These are phyloP conservation scores for Umimayanthus chanpuru DNA, from an alignment of 92 coral and sea anemone species.

Conservation along the genomic window DNA sequence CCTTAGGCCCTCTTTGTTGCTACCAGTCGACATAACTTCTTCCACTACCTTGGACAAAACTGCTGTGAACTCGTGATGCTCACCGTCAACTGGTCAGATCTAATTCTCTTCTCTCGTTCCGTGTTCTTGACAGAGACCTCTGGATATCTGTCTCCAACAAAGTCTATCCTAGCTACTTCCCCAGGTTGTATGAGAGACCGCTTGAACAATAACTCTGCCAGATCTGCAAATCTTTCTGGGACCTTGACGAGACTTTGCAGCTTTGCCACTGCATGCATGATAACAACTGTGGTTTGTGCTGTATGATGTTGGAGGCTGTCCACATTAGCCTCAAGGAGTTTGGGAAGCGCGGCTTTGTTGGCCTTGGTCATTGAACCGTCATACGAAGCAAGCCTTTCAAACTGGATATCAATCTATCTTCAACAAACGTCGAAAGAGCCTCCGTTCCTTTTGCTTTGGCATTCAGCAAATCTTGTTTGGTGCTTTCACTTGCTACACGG, in stretches of 20 bases:
- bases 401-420: slow-evolving; percentile 44
- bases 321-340: slow-evolving; percentile 62
- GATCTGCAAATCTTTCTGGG: slow-evolving; percentile 53
- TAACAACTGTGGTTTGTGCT: slow-evolving; percentile 54
- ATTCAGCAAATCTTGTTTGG: slow-evolving; percentile 53
- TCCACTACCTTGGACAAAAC: slow-evolving; percentile 51
- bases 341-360: slow-evolving; percentile 61
- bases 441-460: slow-evolving; percentile 52
- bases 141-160: slow-evolving; percentile 66
- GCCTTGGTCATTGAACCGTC: slow-evolving; percentile 65
- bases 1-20: slow-evolving; percentile 39
- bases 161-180: slow-evolving; percentile 53
- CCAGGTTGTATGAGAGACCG: slow-evolving; percentile 50
- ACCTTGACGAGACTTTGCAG: slow-evolving; percentile 54
- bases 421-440: slow-evolving; percentile 47
- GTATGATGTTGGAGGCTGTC: slow-evolving; percentile 49
- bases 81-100: slow-evolving; percentile 45
- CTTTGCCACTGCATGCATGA: slow-evolving; percentile 72
- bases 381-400: slow-evolving; percentile 49
- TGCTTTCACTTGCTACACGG: slow-evolving; percentile 47
- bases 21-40: slow-evolving; percentile 57
- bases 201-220: slow-evolving; percentile 53
- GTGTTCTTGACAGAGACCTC: slow-evolving; percentile 50
- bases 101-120: slow-evolving; percentile 53
- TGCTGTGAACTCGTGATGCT: slow-evolving; percentile 63